Evolutionary conservation across 1,140 invertebrate species (phyloP).

Genomic region (Drosophila orosa): DNA sequence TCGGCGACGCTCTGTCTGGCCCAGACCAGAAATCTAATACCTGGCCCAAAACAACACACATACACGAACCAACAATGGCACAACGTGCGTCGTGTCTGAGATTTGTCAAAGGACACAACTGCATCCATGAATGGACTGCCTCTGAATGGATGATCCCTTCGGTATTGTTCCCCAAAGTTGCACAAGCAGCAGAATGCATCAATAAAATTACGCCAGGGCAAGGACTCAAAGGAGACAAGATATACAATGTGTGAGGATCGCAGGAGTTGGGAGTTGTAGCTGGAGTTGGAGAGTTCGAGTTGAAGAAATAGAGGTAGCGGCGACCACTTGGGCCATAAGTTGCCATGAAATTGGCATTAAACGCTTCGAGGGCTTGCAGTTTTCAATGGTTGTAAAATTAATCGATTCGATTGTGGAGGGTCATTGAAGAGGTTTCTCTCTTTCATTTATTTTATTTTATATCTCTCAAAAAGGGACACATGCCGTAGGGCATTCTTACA

Average conservation of each 20-base stretch:
- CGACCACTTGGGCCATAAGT: slow-evolving; percentile 52
- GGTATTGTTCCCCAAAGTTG: slow-evolving; percentile 59
- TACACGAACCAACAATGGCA: slow-evolving; percentile 55
- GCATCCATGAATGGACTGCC: slow-evolving; percentile 58
- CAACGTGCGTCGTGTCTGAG: slow-evolving; percentile 56
- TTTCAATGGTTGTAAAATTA: slow-evolving; percentile 53
- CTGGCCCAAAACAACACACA: slow-evolving; percentile 32
- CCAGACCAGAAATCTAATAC: slow-evolving; percentile 8
- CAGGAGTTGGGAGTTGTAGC: not conserved
- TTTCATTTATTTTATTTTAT: slow-evolving; percentile 6
- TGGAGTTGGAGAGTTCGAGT: not conserved
- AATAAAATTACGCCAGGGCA: slow-evolving; percentile 75
- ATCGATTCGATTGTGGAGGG: slow-evolving; percentile 45
- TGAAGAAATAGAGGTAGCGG: not conserved
- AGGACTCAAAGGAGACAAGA: slow-evolving; percentile 32
- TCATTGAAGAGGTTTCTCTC: slow-evolving; percentile 20
- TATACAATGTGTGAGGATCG: slow-evolving; percentile 44
- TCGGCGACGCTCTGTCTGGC: slow-evolving; percentile 70
- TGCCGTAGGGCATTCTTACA: not conserved
- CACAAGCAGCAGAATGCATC: slow-evolving; percentile 72
- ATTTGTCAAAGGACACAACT: slow-evolving; percentile 36
- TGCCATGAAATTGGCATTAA: slow-evolving; percentile 64
- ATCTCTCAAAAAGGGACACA: not conserved
- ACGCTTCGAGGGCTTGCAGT: slow-evolving; percentile 48
- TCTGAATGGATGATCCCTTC: slow-evolving; percentile 67